Evolutionary conservation across 2,797 vertebrate species (phyloP), one percentile per base, ranked within the genome.

Genomic region (Xiphophorus birchmanni): DNA sequence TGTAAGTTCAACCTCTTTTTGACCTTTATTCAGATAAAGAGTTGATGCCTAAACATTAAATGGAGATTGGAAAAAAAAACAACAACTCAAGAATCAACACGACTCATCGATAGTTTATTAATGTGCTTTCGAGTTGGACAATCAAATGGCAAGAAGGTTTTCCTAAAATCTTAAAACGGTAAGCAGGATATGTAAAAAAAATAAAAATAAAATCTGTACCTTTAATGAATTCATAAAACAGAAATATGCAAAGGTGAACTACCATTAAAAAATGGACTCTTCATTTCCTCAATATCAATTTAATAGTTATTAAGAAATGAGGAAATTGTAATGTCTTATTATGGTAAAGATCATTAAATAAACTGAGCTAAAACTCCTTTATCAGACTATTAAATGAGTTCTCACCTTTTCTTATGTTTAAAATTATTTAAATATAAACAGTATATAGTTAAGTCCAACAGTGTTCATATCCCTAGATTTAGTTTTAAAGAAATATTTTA

Each of bases 1-100:
- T 98, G 98, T 99, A 94, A 97, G 98, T 97, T 67, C n/a, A n/a
- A 32, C 29, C 7, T 12, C 7, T 9, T 42, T 58, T 48, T 37
- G 8, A 44, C 8, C 9, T 45, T 23, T 0, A 29, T 47, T 42
- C 44, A n/a, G 40, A 44, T 3, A 42, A 29, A n/a, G 23, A 56
- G 8, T 56, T n/a, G 5, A 32, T 32, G 26, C 11, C 50, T 52
- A 3, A 56, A 26, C 37, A 37, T 47, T 58, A 47, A 10, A 6
- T 32, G 35, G 56, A 60, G 56, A 29, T 23, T 17, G 60, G 17
- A 60, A 11, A 32, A 10, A 52, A 21, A 10, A 52, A 21, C 0
- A 47, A 48, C 1, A 17, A 5, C 48, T 23, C 50, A 9, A 52
- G 50, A 52, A 52, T 52, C 50, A 52, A 3, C 48, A 50, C 18